Evolutionary conservation across 2,888 invertebrate species (phyloP), one percentile per base, ranked within the genome.

Genomic region (Erebia epiphron): DNA sequence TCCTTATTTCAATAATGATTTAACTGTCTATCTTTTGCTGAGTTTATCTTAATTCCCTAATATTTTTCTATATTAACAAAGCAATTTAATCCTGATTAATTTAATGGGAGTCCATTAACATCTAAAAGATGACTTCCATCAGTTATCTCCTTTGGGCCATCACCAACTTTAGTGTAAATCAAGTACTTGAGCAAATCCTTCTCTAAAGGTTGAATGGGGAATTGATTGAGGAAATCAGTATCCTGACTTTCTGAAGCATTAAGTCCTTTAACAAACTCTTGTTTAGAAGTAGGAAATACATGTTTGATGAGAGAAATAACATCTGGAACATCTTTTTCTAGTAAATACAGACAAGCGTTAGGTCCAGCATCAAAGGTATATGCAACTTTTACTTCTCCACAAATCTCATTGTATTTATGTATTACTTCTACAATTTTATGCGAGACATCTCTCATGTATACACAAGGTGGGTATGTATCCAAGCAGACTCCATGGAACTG

Each of bases 321-420:
- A 80, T 94, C 94, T 0, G 95, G 92, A 0, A 98, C 96, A 85
- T 97, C 95, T 74, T 96, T 91, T 77, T 97, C 96, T 64, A 97
- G 88, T 16, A 98, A 88, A 89, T 97, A 99, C 0, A 99, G 88
- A 86, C 98, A 98, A 5, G 98, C 98, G 94, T 99, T 99, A 64
- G 99, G 97, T 7, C 99, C 99, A 68, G 99, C 99, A 94, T 99
- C 99, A 93, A 98, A 99, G 16, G 99, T 99, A 85, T 99, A 99
- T 0, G 98, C 98, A 9, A 98, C 96, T 89, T 95, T 96, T 18
- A 90, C 86, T 73, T 91, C 86, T n/a, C 95, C 95, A 80, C 91
- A 94, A 41, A 93, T 86, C 58, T 95, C 91, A 88, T 99, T 99
- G 83, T 97, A 98, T 21, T 93, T 91, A 88, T 99, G 98, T 66